Percentiles rank a stretch among this genome's conserved stretches.
Evolutionary conservation across 1,140 invertebrate genomes (phyloP).

Genomic region (Calycopis cecrops): DNA sequence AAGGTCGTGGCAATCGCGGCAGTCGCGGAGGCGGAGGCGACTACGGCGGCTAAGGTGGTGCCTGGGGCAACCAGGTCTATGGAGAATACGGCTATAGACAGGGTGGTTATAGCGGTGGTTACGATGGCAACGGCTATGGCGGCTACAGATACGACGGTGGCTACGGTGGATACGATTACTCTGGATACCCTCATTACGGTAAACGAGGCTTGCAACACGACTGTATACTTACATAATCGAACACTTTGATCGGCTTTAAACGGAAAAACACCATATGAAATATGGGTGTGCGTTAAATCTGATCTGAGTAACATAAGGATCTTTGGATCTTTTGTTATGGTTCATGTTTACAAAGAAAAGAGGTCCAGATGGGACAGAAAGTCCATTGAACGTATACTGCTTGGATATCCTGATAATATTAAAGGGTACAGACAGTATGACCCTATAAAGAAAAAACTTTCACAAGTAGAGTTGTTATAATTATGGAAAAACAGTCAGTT

Average conservation of each 20-base stretch:
- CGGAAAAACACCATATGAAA: slow-evolving; percentile 20
- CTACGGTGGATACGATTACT: slow-evolving; percentile 88
- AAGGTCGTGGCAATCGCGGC: slow-evolving; percentile 78
- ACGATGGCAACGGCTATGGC: slow-evolving; percentile 87
- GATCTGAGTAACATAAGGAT: slow-evolving; percentile 6
- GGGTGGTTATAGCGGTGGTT: slow-evolving; percentile 81
- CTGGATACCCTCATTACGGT: slow-evolving; percentile 86
- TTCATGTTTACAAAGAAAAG: slow-evolving; percentile 7
- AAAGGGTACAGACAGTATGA: slow-evolving; percentile 4
- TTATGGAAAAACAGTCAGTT: slow-evolving; percentile 22
- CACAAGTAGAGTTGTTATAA: slow-evolving; percentile 26
- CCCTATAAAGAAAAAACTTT: slow-evolving; percentile 6
- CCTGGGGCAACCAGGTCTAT: slow-evolving; percentile 81
- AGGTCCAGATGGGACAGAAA: slow-evolving; percentile 7
- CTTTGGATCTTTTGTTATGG: slow-evolving; percentile 11
- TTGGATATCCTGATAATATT: slow-evolving; percentile 1
- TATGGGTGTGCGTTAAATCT: slow-evolving; percentile 14
- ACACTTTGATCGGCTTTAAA: slow-evolving; percentile 18
- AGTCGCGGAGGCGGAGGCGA: slow-evolving; percentile 82
- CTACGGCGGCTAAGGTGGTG: slow-evolving; percentile 76
- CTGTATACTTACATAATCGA: slow-evolving; percentile 18
- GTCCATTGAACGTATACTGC: slow-evolving; percentile 12
- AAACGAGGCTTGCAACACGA: slow-evolving; percentile 54
- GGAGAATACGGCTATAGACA: slow-evolving; percentile 82
- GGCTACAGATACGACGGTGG: slow-evolving; percentile 85